Evolutionary conservation across 1,140 invertebrate species (phyloP).

Genomic region (Monomorium pharaonis): DNA sequence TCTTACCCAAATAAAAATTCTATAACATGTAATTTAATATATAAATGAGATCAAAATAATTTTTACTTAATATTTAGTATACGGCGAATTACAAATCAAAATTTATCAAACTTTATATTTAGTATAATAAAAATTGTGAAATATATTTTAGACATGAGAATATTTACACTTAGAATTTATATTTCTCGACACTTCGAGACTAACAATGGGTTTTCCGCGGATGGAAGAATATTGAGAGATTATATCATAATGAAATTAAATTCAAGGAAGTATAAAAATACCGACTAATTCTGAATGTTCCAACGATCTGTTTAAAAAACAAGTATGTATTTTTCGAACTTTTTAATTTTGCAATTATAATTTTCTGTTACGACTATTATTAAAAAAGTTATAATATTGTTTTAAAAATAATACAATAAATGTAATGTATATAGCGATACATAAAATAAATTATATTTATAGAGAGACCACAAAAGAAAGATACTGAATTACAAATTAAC

Average conservation of each 20-base stretch:
- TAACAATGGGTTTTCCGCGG: neutral
- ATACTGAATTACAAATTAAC: neutral
- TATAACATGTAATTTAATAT: neutral
- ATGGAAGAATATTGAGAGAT: neutral
- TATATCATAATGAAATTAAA: neutral
- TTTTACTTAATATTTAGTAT: neutral
- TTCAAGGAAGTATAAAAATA: neutral
- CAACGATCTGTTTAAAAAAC: neutral
- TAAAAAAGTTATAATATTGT: neutral
- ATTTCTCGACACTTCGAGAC: neutral
- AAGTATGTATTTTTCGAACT: neutral
- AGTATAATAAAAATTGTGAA: neutral
- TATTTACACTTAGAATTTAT: neutral
- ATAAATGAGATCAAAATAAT: neutral
- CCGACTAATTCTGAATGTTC: neutral
- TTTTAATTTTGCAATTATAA: neutral
- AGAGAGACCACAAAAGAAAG: neutral
- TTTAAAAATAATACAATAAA: neutral
- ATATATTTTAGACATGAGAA: neutral
- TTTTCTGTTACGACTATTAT: neutral
- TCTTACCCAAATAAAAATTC: neutral
- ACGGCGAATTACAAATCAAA: neutral
- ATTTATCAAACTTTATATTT: neutral
- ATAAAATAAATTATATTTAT: no score
- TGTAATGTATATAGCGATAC: neutral